Evolutionary conservation across 1,140 invertebrate species (phyloP).

Genomic region (Probaryconus sp.): DNA sequence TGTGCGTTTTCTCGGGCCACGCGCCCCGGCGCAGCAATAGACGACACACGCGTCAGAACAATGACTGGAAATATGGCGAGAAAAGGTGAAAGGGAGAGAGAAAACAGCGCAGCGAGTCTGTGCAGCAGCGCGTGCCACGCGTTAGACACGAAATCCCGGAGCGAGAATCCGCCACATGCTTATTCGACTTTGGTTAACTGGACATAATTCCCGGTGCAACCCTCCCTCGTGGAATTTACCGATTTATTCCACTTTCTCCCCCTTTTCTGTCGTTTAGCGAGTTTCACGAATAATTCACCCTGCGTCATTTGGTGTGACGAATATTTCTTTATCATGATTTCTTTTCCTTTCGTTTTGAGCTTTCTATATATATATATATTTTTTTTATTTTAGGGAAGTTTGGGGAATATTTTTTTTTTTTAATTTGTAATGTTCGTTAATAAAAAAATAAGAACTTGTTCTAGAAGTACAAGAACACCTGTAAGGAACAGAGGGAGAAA

Average conservation of each 20-base stretch:
- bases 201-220: conserved; percentile 31
- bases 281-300: conserved; percentile 5
- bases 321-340: conserved; percentile 34
- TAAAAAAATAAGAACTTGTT: too few relatives aligned
- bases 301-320: conserved; percentile 22
- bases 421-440: too few relatives aligned
- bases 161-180: conserved; percentile 57
- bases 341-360: too few relatives aligned
- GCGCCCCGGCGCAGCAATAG: conserved; percentile 69
- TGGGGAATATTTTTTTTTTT: too few relatives aligned
- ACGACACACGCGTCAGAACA: conserved; percentile 59
- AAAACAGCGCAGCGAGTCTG: neutral
- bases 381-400: too few relatives aligned
- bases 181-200: conserved; percentile 47
- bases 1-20: conserved; percentile 69
- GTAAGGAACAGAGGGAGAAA: conserved; percentile 34
- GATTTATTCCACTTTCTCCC: conserved; percentile 32
- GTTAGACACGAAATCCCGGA: conserved; percentile 44
- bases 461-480: conserved; percentile 36
- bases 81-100: neutral
- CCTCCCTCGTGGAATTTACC: conserved; percentile 29
- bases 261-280: conserved; percentile 25
- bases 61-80: conserved; percentile 6
- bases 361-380: too few relatives aligned
- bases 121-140: conserved; percentile 29